Conservation (phyloP, 2,888 invertebrate species). For the Homarus gammarus region DNA sequence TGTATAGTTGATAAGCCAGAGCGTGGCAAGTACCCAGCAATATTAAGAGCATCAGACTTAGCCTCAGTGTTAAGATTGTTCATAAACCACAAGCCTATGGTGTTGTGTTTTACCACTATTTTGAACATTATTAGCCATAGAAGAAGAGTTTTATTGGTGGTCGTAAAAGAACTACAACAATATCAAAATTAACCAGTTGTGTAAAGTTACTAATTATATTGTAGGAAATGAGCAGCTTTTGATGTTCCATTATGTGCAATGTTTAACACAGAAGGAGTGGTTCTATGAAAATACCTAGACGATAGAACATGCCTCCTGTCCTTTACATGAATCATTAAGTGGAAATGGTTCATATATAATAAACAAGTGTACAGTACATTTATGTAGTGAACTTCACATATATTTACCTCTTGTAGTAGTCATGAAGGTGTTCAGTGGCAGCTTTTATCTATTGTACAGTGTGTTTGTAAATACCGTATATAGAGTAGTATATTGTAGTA, state of each 20-base stretch:
- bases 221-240: slow-evolving; percentile 30
- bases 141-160: neutral
- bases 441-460: slow-evolving; percentile 71
- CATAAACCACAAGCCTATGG: neutral
- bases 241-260: slow-evolving; percentile 48
- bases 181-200: neutral
- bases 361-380: slow-evolving; percentile 46
- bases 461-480: slow-evolving; percentile 69
- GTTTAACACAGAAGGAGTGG: neutral
- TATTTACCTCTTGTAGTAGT: slow-evolving; percentile 52
- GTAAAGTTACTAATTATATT: neutral
- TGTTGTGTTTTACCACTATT: neutral
- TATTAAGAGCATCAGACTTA: neutral
- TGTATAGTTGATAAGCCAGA: neutral
- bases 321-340: slow-evolving; percentile 10
- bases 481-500: slow-evolving; percentile 52
- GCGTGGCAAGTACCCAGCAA: neutral
- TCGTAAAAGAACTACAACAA: neutral
- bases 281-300: slow-evolving; percentile 11
- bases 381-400: slow-evolving; percentile 46
- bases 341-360: neutral
- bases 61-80: neutral
- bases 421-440: slow-evolving; percentile 61
- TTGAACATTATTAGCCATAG: neutral
- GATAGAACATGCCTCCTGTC: slow-evolving; percentile 3